Conservation (phyloP, 2,888 invertebrate genomes). For the Meiosimyza platycephala region DNA sequence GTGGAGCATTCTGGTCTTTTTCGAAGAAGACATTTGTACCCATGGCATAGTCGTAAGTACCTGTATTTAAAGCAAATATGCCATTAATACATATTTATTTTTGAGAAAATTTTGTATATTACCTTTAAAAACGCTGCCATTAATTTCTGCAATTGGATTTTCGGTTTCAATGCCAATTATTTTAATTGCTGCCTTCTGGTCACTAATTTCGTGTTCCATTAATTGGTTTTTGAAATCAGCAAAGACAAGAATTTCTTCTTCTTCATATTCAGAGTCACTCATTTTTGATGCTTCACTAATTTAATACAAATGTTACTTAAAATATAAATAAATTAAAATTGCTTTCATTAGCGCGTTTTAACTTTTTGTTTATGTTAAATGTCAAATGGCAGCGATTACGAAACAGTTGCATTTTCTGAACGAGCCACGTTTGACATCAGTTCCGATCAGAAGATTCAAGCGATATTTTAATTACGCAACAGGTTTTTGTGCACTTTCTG, state of each 20-base stretch:
- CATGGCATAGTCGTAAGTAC: constrained; percentile 75
- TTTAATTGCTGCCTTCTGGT: constrained; percentile 61
- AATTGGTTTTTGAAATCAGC: constrained; percentile 64
- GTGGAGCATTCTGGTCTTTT: constrained; percentile 69
- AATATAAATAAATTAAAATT: no score
- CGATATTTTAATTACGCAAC: no score
- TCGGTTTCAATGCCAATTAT: constrained; percentile 73
- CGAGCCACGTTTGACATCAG: no score
- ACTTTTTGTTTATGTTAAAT: no score
- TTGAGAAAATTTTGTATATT: constrained; percentile 23
- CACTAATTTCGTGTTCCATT: constrained; percentile 55
- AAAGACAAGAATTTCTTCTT: constrained; percentile 62
- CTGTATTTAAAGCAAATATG: constrained; percentile 61
- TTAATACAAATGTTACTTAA: not conserved
- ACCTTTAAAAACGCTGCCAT: constrained; percentile 75
- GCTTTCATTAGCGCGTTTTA: no score
- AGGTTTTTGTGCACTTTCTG: no score
- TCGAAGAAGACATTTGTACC: constrained; percentile 83
- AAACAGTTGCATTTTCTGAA: no score
- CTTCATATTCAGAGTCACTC: constrained; percentile 63
- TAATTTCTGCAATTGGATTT: constrained; percentile 75
- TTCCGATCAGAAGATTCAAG: no score
- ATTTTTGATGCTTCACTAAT: constrained; percentile 42
- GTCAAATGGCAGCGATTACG: no score
- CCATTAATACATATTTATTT: not conserved